Base-by-base conservation (phyloP, 1,140 invertebrate genomes). In the Acromyrmex charruanus region DNA sequence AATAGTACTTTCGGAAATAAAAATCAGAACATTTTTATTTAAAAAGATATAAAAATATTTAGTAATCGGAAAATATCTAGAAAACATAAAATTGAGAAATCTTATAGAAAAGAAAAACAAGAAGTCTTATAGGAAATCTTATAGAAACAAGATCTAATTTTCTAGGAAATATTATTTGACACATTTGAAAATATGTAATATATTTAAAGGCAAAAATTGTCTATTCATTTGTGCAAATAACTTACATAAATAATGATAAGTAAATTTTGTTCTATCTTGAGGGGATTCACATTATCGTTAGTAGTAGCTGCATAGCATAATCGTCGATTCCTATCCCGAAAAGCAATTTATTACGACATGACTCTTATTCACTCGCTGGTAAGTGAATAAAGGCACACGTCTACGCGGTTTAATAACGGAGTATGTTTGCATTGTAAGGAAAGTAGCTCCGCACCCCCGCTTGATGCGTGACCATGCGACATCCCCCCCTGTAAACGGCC, bases 401-500 rank as follows among this genome's bases (percentile, higher is more conserved):
- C 39, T 77, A 28, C 55, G 68, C 65, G 81, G 87, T 90, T 90
- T 88, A 91, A 91, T 90, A 90, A 87, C 75, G 82, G 63, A 88
- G 77, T 84, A 51, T 82, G 68, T 86, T 80, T 88, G 58, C 80
- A 35, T 85, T 88, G 75, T 39, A 66, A 75, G 55, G 25, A 86
- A 77, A 77, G 69, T 59, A 82, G 71, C 69, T 59, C 55, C 61
- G 72, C 69, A 25, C 39, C 55, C 69, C 65, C 74, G 25, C 80
- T 53, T n/a, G 21, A 61, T 65, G 28, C 80, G 68, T 51, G 72
- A 53, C 59, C 39, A n/a, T n/a, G 25, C 63, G 44, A 16, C 16
- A 55, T 51, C 51, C 55, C 35, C 68, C 68, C 88, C 69, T 77
- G 84, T 55, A 87, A 87, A 87, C 77, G 71, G 25, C 18, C 77